Conservation (phyloP, 2,888 invertebrate genomes). For the Eristalinus aeneus region DNA sequence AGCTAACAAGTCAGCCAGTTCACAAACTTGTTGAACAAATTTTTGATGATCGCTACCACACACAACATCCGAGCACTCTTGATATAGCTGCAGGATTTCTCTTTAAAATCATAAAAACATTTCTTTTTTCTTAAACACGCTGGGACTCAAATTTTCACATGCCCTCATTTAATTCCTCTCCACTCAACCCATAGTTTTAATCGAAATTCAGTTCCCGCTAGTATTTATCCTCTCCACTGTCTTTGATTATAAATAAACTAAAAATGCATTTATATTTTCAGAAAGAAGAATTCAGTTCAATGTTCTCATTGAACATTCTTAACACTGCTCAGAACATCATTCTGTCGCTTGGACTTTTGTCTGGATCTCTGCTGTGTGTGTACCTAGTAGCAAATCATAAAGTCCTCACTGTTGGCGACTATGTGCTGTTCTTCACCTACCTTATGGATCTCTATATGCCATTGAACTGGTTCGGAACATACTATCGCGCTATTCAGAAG, state of each 20-base stretch:
- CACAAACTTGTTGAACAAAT: too few species aligned
- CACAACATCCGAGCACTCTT: too few species aligned
- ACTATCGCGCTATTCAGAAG: constrained; percentile 98
- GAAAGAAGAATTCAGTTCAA: constrained; percentile 94
- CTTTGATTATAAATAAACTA: neutral
- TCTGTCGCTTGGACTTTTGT: constrained; percentile 91
- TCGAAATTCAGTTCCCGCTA: too few species aligned
- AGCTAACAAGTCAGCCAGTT: too few species aligned
- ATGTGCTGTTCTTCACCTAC: constrained; percentile 97
- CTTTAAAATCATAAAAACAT: too few species aligned
- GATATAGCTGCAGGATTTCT: too few species aligned
- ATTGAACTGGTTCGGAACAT: constrained; percentile 98
- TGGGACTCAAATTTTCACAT: too few species aligned
- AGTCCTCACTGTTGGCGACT: constrained; percentile 94
- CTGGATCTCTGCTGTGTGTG: constrained; percentile 94
- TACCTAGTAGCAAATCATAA: constrained; percentile 89
- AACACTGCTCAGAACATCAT: constrained; percentile 96
- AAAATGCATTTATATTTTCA: constrained; percentile 78
- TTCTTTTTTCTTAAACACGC: too few species aligned
- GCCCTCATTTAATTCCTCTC: too few species aligned
- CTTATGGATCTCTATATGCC: constrained; percentile 97
- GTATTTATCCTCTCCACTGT: too few species aligned
- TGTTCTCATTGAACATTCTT: constrained; percentile 92
- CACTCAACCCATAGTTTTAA: too few species aligned
- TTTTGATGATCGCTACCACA: too few species aligned